Evolutionary conservation across 2,888 invertebrate species (phyloP), one percentile per base, ranked within the genome.

Genomic region (Pocota personata): DNA sequence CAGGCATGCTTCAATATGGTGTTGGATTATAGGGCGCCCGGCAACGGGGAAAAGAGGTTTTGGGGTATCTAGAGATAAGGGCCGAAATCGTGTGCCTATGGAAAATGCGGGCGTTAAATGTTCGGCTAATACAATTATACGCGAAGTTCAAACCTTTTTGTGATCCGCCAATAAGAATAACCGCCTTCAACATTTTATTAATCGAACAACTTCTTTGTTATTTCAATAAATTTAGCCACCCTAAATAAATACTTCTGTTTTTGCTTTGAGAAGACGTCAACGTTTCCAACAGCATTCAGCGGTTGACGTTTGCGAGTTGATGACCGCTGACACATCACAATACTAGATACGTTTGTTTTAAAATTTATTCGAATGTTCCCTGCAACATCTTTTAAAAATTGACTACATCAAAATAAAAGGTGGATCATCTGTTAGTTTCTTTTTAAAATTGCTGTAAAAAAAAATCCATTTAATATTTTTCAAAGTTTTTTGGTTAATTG

Each of bases 1-100:
- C 30, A 94, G 94, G 90, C 98, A 98, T 57, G 99, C 98, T 92
- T 98, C 98, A 66, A 99, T 98, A 90, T 99, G 98, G 91, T 99
- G 99, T 91, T 99, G 98, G 82, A 99, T 97, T 84, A 99, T 94
- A 0, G 99, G 99, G 46, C 97, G 93, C 0, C 99, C 99, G 64
- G 98, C 99, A 12, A 99, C 96, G 0, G 99, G 99, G 92, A 99
- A 99, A 14, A 99, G 92, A 0, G 99, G 99, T 92, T 99, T 99
- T 0, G 99, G 99, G n/a, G 97, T 96, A 91, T 99, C 99, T 80
- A 99, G 93, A 0, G 99, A 99, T 2, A 99, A 93, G 0, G 99
- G 99, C 0, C 99, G 95, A 92, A 99, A 99, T 71, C 99, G 94
- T 7, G 99, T 99, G 0, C 99, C 99, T 98, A 12, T 14, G 30